These are phyloP conservation scores for Caenorhabditis tropicalis DNA, from an alignment of 1,140 invertebrate species.

Conservation along the genomic window DNA sequence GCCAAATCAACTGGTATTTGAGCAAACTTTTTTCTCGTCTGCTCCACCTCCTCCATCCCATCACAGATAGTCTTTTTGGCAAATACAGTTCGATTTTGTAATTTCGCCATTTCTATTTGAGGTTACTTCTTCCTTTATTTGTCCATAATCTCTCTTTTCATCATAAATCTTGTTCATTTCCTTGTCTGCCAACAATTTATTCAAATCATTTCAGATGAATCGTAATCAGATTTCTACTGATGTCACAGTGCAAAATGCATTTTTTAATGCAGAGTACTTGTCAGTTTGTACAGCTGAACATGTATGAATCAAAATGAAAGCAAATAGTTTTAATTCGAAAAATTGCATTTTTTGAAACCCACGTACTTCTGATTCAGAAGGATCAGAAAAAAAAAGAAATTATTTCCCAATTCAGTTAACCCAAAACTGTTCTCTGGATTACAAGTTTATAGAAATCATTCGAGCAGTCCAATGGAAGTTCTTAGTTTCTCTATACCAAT, in stretches of 20 bases:
- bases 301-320: background rate
- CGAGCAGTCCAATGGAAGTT: too few species aligned
- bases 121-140: background rate
- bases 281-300: background rate
- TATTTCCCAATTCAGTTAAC: too few species aligned
- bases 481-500: too few species aligned
- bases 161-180: background rate
- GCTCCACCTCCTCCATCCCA: constrained; percentile 10
- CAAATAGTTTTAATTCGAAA: background rate
- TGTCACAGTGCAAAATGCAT: background rate
- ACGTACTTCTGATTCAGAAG: background rate
- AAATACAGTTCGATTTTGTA: constrained; percentile 35
- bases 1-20: constrained; percentile 42
- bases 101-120: constrained; percentile 34
- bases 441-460: too few species aligned
- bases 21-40: constrained; percentile 38
- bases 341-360: constrained; percentile 10
- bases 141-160: background rate
- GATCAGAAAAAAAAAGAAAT: too few species aligned
- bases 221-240: background rate
- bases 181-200: background rate
- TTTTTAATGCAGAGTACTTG: background rate
- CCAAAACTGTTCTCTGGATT: too few species aligned
- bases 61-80: constrained; percentile 26
- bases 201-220: constrained; percentile 32